phyloP scores from a whole-genome alignment of 2,797 vertebrate genomes.

The Huso huso region DNA sequence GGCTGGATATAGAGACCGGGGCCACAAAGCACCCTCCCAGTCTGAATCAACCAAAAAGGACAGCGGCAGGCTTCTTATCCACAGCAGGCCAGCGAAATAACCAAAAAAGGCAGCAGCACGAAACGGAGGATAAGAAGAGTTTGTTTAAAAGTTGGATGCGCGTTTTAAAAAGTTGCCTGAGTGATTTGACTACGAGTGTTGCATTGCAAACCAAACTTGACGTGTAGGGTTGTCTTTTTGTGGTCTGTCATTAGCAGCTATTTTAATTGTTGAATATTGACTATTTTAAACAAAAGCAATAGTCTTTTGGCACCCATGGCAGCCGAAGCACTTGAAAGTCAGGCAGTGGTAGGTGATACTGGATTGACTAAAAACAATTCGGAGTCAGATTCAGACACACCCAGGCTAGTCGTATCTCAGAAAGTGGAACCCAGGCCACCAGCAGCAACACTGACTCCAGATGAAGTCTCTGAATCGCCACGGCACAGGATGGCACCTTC shows the following conservation, averaged over 20 bases:
- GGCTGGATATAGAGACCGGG: slow-evolving; percentile 25
- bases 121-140: not conserved
- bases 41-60: no score
- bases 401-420: slow-evolving; percentile 34
- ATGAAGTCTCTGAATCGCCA: slow-evolving; percentile 33
- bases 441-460: slow-evolving; percentile 41
- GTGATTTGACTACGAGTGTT: not conserved
- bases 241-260: not conserved
- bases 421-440: slow-evolving; percentile 30
- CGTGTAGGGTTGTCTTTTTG: not conserved
- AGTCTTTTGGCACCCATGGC: slow-evolving; percentile 43
- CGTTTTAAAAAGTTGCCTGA: not conserved
- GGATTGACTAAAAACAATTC: slow-evolving; percentile 45
- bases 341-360: slow-evolving; percentile 38
- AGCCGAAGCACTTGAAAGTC: slow-evolving; percentile 47
- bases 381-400: slow-evolving; percentile 50
- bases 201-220: not conserved
- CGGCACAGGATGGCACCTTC: slow-evolving; percentile 25
- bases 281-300: slow-evolving; percentile 10
- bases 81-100: slow-evolving; percentile 1
- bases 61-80: no score
- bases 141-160: not conserved
- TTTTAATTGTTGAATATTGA: not conserved
- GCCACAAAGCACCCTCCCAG: slow-evolving; percentile 9
- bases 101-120: slow-evolving; percentile 3